Evolutionary conservation across 2,797 vertebrate genomes (phyloP).

Genomic region (Pteropus rufus): DNA sequence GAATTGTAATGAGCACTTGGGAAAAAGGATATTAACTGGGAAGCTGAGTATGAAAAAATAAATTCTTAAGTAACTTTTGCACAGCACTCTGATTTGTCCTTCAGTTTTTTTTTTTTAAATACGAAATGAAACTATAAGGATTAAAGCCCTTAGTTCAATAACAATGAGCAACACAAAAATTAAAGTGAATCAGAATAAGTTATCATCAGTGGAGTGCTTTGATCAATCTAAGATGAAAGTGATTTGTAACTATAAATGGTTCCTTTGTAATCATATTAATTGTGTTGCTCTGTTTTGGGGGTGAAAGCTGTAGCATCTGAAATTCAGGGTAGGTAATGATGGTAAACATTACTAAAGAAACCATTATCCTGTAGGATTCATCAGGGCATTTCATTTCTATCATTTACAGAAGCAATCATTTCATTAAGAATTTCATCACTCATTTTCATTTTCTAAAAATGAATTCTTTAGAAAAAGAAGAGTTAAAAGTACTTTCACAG

Average conservation of each 20-base stretch:
- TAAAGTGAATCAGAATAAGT: not conserved
- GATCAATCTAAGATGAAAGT: not conserved
- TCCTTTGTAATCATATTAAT: slow-evolving; percentile 34
- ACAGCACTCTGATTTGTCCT: not conserved
- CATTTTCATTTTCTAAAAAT: slow-evolving; percentile 35
- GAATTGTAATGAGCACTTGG: not conserved
- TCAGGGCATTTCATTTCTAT: not conserved
- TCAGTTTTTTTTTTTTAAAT: not conserved
- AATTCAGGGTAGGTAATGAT: not conserved
- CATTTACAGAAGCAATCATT: slow-evolving; percentile 2
- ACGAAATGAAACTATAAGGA: not conserved
- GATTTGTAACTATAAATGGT: slow-evolving; percentile 26
- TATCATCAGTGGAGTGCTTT: not conserved
- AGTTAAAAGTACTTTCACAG: not conserved
- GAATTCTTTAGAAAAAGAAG: not conserved
- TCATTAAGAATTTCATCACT: slow-evolving; percentile 40
- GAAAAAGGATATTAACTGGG: not conserved
- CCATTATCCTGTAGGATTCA: not conserved
- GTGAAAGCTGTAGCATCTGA: not conserved
- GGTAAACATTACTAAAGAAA: not conserved
- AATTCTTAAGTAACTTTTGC: slow-evolving; percentile 16
- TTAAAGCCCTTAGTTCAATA: slow-evolving; percentile 5
- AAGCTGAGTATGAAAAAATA: not conserved
- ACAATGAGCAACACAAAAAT: not conserved
- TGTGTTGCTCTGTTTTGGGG: not conserved